Conservation (phyloP, 2,888 invertebrate species). For the Alcis repandata region DNA sequence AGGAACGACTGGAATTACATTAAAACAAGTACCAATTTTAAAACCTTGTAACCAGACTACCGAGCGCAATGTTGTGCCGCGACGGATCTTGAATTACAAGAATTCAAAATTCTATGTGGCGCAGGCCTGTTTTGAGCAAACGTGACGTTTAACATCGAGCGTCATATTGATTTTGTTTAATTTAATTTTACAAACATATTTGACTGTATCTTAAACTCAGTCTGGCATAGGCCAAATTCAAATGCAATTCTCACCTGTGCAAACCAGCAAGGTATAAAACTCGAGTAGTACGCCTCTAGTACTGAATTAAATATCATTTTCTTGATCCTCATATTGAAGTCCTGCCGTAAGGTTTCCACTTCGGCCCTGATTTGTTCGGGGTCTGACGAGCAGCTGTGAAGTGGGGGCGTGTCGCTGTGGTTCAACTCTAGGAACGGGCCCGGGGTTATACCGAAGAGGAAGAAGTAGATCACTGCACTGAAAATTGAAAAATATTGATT, state of each 20-base stretch:
- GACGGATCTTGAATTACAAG: too few species aligned
- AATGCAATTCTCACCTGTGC: constrained; percentile 88
- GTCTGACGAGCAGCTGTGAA: constrained; percentile 92
- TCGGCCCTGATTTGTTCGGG: constrained; percentile 92
- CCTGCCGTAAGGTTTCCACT: constrained; percentile 93
- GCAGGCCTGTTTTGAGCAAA: too few species aligned
- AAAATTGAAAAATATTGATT: constrained; percentile 13
- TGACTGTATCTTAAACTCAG: too few species aligned
- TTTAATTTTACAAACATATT: too few species aligned
- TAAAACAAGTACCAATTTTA: too few species aligned
- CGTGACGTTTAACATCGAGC: too few species aligned
- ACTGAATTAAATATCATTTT: constrained; percentile 95
- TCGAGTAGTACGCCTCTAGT: constrained; percentile 94
- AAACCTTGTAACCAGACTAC: too few species aligned
- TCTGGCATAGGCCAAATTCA: too few species aligned
- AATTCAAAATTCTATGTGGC: too few species aligned
- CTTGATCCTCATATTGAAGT: constrained; percentile 96
- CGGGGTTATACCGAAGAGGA: constrained; percentile 93
- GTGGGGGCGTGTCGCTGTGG: constrained; percentile 85
- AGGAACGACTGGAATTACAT: constrained; percentile 82
- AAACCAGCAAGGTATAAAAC: constrained; percentile 96
- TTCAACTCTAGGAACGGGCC: constrained; percentile 91
- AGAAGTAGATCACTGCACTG: constrained; percentile 91
- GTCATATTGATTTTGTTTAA: too few species aligned
- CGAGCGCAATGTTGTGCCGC: too few species aligned